Conservation (phyloP, 2,888 invertebrate genomes). For the Phortica okadai region DNA sequence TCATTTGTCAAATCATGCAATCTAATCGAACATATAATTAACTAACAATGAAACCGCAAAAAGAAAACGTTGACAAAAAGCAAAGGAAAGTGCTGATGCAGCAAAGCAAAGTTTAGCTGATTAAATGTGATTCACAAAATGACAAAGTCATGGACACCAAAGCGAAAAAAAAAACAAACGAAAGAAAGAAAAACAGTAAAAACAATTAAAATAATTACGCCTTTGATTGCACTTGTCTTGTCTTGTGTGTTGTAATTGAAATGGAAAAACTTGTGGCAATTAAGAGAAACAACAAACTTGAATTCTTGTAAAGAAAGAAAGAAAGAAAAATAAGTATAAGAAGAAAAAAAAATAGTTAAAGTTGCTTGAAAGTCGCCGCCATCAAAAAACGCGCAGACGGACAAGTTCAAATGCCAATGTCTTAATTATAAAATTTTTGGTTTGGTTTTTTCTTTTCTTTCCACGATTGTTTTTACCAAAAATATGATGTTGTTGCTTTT, state of each 20-base stretch:
- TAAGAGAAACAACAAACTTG: slow-evolving; percentile 16
- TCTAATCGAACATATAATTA: too few relatives aligned
- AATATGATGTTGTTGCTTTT: too few relatives aligned
- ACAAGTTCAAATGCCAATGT: slow-evolving; percentile 59
- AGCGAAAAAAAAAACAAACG: not conserved
- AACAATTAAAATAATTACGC: not conserved
- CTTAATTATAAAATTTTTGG: slow-evolving; percentile 41
- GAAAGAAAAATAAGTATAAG: slow-evolving; percentile 37
- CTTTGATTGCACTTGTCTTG: not conserved
- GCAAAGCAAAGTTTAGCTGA: not conserved
- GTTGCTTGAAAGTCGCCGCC: slow-evolving; percentile 10
- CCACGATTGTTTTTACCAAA: not conserved
- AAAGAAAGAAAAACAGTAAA: not conserved
- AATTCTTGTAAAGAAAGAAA: slow-evolving; percentile 28
- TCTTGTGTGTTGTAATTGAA: slow-evolving; percentile 5
- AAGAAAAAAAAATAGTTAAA: slow-evolving; percentile 30
- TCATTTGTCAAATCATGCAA: too few relatives aligned
- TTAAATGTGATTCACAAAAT: not conserved
- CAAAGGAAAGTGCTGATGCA: slow-evolving; percentile 15
- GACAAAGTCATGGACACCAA: not conserved
- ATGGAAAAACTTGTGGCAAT: slow-evolving; percentile 10
- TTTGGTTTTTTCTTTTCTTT: slow-evolving; percentile 17
- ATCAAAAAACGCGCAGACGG: slow-evolving; percentile 2
- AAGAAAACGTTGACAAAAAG: too few relatives aligned
- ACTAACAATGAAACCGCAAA: too few relatives aligned